These are phyloP conservation scores for Semaprochilodus insignis DNA, from an alignment of 2,797 vertebrate species.

Conservation along the genomic window DNA sequence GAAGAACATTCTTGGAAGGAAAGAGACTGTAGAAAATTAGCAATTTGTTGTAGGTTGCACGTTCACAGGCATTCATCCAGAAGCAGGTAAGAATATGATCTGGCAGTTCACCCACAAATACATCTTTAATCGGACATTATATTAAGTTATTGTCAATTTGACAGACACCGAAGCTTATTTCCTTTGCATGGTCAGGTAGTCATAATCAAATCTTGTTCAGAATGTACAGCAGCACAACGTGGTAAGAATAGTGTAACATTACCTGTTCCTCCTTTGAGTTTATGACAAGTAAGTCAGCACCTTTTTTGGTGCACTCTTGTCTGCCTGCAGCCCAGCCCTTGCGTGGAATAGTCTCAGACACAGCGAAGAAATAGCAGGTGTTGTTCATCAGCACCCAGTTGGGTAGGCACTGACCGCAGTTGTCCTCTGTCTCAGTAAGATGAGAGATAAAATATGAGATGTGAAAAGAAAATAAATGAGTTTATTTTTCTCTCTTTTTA, in stretches of 20 bases:
- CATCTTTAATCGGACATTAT: background rate
- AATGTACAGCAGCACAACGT: background rate
- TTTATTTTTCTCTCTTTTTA: no score
- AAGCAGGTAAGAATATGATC: background rate
- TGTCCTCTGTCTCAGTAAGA: constrained; percentile 62
- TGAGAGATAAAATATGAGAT: background rate
- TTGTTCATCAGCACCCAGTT: constrained; percentile 65
- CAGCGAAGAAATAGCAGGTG: constrained; percentile 70
- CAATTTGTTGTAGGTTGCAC: background rate
- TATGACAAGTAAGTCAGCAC: constrained; percentile 44
- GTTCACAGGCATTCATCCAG: background rate
- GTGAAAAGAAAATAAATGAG: background rate
- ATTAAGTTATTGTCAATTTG: background rate
- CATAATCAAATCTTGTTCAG: background rate
- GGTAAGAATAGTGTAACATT: background rate
- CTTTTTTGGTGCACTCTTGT: constrained; percentile 41
- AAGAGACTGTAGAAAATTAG: background rate
- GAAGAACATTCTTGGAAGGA: background rate
- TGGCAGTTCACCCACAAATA: background rate
- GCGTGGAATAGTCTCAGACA: background rate
- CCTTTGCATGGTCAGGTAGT: no score
- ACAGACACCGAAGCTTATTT: no score
- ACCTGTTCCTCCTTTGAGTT: constrained; percentile 50
- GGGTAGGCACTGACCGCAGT: constrained; percentile 66
- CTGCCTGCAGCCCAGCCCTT: constrained; percentile 60